A percentile compares a stretch with the other conserved stretches of the same genome.
These are phyloP conservation scores for Cotesia vestalis DNA, from an alignment of 1,140 invertebrate species.

Conservation along the genomic window DNA sequence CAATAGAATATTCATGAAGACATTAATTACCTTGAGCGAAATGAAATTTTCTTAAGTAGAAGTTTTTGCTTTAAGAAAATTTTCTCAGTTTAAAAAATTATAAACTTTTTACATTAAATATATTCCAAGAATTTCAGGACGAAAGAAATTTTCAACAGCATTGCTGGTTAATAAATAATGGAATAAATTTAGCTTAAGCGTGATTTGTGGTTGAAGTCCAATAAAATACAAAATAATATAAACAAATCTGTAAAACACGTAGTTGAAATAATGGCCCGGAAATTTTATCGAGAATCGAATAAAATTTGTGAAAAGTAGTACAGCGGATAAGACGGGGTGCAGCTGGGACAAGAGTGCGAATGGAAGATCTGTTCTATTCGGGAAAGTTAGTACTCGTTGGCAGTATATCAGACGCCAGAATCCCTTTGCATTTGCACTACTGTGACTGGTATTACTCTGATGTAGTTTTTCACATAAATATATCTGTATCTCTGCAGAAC, in stretches of 20 bases:
- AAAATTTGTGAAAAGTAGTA: constrained; percentile 27
- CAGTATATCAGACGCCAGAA: constrained; percentile 40
- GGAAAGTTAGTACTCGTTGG: constrained; percentile 39
- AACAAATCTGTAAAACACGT: constrained; percentile 10
- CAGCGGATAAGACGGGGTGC: constrained; percentile 7
- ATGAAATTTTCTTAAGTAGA: too few species aligned
- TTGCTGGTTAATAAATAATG: too few species aligned
- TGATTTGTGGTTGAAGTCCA: too few species aligned
- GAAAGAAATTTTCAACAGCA: too few species aligned
- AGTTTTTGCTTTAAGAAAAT: too few species aligned
- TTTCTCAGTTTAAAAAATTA: too few species aligned
- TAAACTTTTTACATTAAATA: too few species aligned
- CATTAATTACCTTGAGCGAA: too few species aligned
- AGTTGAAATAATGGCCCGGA: constrained; percentile 18
- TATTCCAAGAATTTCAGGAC: too few species aligned
- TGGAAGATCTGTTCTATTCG: not conserved
- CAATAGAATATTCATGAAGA: too few species aligned
- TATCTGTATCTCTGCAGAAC: not conserved
- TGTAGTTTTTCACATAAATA: constrained; percentile 24
- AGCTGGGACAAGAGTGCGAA: constrained; percentile 33
- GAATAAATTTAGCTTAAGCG: too few species aligned
- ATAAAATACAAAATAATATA: not conserved
- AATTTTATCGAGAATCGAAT: constrained; percentile 34
- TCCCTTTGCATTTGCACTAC: constrained; percentile 12
- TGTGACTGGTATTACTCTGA: constrained; percentile 28